phyloP scores from a whole-genome alignment of 2,113 vertebrate species.

The Callospermophilus lateralis region DNA sequence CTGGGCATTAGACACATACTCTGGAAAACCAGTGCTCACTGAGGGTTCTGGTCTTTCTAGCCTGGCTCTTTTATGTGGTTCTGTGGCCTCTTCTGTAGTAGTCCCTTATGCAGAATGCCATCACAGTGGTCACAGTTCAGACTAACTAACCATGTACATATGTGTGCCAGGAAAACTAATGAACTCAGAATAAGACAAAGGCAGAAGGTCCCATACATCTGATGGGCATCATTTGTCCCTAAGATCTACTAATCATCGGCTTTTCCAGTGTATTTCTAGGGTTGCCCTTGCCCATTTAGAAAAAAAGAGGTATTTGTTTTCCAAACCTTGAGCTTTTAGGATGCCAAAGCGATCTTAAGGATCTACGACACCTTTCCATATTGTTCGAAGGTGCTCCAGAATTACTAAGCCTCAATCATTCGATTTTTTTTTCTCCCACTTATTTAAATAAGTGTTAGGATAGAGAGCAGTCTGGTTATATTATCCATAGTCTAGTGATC shows the following conservation, averaged over 20 bases:
- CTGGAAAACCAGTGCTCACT: background rate
- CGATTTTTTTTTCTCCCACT: background rate
- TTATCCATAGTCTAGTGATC: background rate
- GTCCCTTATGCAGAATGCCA: background rate
- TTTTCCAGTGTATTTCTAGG: background rate
- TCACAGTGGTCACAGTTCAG: background rate
- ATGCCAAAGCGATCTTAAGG: background rate
- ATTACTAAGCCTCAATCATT: background rate
- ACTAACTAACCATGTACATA: background rate
- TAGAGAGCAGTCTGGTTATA: background rate
- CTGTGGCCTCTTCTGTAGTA: background rate
- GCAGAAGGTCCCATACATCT: background rate
- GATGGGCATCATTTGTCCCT: background rate
- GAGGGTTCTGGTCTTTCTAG: slow-evolving; percentile 15
- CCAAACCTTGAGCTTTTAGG: background rate
- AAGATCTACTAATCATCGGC: background rate
- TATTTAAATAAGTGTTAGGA: background rate
- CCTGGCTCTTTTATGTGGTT: background rate
- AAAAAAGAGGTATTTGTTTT: background rate
- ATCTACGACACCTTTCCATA: background rate
- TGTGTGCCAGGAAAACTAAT: background rate
- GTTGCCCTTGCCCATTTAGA: background rate
- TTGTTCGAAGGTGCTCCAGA: background rate
- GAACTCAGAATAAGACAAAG: background rate
- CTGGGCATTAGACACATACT: background rate